Conservation (phyloP, 2,113 vertebrate genomes). For the Callithrix jacchus region DNA sequence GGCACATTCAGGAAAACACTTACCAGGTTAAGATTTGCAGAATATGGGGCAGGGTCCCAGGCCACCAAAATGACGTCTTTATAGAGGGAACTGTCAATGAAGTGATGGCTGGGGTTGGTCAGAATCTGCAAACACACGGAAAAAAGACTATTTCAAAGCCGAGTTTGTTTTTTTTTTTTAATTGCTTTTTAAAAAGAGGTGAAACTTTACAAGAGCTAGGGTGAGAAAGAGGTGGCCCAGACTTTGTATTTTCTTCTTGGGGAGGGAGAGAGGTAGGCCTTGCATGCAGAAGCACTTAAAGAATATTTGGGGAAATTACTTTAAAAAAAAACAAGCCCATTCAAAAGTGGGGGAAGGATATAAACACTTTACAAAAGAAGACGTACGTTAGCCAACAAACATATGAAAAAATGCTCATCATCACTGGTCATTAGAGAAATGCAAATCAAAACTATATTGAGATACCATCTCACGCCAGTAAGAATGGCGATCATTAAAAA, state of each 20-base stretch:
- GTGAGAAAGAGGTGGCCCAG: background rate
- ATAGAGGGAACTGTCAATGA: conserved; percentile 93
- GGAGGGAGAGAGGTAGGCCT: background rate
- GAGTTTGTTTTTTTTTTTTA: background rate
- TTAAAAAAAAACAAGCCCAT: background rate
- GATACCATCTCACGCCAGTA: too few species aligned
- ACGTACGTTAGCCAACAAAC: too few species aligned
- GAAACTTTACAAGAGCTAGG: background rate
- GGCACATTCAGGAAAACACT: conserved; percentile 50
- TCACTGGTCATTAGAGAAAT: too few species aligned
- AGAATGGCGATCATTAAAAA: too few species aligned
- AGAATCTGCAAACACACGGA: conserved; percentile 89
- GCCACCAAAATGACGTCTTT: conserved; percentile 95
- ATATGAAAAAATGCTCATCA: too few species aligned
- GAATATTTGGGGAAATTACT: background rate
- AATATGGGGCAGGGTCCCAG: conserved; percentile 98
- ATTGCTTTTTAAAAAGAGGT: background rate
- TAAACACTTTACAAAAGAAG: too few species aligned
- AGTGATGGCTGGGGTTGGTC: conserved; percentile 91
- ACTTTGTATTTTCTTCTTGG: background rate
- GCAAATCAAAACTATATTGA: too few species aligned
- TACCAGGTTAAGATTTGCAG: conserved; percentile 93
- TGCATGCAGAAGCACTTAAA: background rate
- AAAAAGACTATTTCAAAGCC: conserved; percentile 12
- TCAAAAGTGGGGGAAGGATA: too few species aligned